Conservation (phyloP, 2,888 invertebrate species). For the Adineta ricciae region DNA sequence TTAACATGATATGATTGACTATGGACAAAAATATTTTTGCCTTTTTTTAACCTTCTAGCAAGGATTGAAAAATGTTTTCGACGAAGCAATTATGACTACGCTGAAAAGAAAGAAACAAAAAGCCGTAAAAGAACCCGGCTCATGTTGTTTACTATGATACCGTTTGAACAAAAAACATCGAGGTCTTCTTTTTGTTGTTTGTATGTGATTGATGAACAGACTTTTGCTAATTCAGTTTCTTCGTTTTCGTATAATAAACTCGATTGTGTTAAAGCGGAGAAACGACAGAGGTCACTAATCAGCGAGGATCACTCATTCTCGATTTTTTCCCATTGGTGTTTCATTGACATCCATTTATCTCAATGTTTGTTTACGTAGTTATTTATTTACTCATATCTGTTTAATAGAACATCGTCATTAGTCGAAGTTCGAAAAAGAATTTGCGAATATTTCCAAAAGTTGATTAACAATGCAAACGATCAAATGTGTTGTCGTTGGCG, state of each 20-base stretch:
- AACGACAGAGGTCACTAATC: background rate
- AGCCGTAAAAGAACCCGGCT: slow-evolving; percentile 74
- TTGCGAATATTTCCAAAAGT: background rate
- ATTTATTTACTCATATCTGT: too few species aligned
- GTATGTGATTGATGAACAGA: background rate
- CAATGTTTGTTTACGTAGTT: background rate
- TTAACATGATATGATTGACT: background rate
- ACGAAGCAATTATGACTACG: slow-evolving; percentile 94
- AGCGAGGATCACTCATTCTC: background rate
- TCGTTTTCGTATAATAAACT: background rate
- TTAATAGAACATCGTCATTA: background rate
- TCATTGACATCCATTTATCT: background rate
- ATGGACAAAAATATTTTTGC: too few species aligned
- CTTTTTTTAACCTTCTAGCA: slow-evolving; percentile 54
- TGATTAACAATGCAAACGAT: slow-evolving; percentile 72
- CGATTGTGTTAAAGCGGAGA: background rate
- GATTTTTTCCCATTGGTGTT: background rate
- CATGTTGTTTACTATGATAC: slow-evolving; percentile 17
- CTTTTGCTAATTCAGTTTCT: too few species aligned
- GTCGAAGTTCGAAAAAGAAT: background rate
- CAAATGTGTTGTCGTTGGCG: slow-evolving; percentile 92
- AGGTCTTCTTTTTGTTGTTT: background rate
- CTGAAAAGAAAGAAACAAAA: slow-evolving; percentile 69
- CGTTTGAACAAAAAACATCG: background rate
- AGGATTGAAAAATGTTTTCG: slow-evolving; percentile 97